Conservation (phyloP, 2,888 invertebrate species). For the Netelia fuscicornis region DNA sequence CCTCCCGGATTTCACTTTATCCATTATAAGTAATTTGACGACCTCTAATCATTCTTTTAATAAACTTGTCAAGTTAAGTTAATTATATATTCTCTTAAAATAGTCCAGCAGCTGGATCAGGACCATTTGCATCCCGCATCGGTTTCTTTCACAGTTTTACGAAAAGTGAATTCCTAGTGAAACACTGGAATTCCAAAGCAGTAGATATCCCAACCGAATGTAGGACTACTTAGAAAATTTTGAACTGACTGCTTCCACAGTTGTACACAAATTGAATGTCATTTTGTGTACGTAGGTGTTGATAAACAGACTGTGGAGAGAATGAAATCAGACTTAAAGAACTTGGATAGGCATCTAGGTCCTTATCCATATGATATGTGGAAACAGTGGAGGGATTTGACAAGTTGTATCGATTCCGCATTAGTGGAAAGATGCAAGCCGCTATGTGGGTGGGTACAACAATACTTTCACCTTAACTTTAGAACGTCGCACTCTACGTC, state of each 20-base stretch:
- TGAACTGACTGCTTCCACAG: background rate
- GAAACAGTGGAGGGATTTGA: constrained; percentile 93
- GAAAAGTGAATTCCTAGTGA: constrained; percentile 93
- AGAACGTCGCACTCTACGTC: background rate
- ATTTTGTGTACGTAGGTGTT: constrained; percentile 83
- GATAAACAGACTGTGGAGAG: constrained; percentile 88
- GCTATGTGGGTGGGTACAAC: constrained; percentile 86
- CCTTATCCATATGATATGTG: constrained; percentile 96
- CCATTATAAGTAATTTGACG: constrained; percentile 90
- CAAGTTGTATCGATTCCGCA: constrained; percentile 85
- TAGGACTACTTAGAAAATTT: constrained; percentile 77
- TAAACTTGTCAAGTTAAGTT: too few species aligned
- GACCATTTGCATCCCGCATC: constrained; percentile 87
- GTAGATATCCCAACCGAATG: constrained; percentile 90
- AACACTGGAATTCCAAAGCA: constrained; percentile 92
- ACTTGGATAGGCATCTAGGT: constrained; percentile 92
- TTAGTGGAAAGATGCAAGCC: constrained; percentile 89
- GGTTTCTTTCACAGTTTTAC: constrained; percentile 95
- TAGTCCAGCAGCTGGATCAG: constrained; percentile 86
- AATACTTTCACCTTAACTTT: background rate
- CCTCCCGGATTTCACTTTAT: constrained; percentile 98
- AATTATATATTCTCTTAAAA: constrained; percentile 9
- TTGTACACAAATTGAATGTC: background rate
- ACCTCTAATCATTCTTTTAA: background rate
- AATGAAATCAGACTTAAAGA: constrained; percentile 89